Conservation (phyloP, 2,888 invertebrate species). For the Synanthedon andrenaeformis region DNA sequence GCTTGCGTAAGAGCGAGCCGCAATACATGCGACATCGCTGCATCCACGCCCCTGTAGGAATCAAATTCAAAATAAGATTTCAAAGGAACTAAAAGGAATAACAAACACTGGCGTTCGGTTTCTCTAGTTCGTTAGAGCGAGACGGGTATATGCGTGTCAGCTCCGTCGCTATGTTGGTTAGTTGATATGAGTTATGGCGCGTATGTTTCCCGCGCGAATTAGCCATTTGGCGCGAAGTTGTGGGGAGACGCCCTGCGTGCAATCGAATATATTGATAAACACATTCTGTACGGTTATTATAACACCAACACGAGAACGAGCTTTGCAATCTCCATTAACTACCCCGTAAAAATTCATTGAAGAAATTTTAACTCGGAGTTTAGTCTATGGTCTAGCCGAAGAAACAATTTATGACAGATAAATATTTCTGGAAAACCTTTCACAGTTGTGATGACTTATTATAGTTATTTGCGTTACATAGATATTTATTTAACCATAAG, state of each 20-base stretch:
- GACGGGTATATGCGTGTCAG: slow-evolving; percentile 37
- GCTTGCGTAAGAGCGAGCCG: slow-evolving; percentile 54
- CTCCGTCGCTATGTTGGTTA: slow-evolving; percentile 39
- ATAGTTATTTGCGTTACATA: too few species aligned
- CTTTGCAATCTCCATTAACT: too few species aligned
- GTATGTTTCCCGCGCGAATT: slow-evolving; percentile 64
- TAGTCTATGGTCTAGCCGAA: too few species aligned
- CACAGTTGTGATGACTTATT: too few species aligned
- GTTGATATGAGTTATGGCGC: slow-evolving; percentile 66
- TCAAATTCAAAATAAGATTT: slow-evolving; percentile 70
- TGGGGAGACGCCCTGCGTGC: slow-evolving; percentile 42
- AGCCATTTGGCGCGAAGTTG: slow-evolving; percentile 60
- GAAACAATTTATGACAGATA: too few species aligned
- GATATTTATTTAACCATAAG: too few species aligned
- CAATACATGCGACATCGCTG: slow-evolving; percentile 70
- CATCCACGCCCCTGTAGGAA: slow-evolving; percentile 69
- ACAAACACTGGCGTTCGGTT: slow-evolving; percentile 54
- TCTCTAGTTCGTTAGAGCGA: slow-evolving; percentile 59
- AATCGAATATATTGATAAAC: too few species aligned
- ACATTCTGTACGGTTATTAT: too few species aligned
- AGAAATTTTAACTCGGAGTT: too few species aligned
- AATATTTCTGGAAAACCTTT: too few species aligned
- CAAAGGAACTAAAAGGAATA: slow-evolving; percentile 66
- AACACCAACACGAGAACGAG: too few species aligned
- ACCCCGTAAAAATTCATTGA: too few species aligned